A percentile compares a stretch with the other conserved stretches of the same genome.
Conservation (phyloP, 1,140 invertebrate species). For the Aphaenogaster ashmeadi region DNA sequence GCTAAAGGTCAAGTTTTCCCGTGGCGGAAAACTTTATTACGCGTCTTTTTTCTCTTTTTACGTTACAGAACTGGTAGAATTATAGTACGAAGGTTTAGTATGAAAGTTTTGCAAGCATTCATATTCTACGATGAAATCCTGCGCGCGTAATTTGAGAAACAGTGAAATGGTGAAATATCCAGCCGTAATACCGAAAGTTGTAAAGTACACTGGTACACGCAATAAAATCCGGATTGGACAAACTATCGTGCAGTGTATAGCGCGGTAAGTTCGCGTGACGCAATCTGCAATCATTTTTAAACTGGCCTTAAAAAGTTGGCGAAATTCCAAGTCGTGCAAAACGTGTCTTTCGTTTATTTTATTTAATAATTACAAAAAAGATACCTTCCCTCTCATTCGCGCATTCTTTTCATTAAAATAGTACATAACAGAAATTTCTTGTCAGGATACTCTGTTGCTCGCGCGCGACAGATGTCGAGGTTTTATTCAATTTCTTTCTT, state of each 20-base stretch:
- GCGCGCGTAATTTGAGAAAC: conserved; percentile 32
- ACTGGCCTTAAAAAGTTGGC: conserved; percentile 6
- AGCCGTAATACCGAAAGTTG: conserved; percentile 48
- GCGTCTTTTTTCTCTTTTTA: not conserved
- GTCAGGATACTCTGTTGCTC: not conserved
- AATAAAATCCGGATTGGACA: conserved; percentile 64
- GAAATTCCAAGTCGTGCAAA: conserved; percentile 16
- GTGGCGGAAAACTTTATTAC: too few relatives aligned
- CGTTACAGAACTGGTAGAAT: not conserved
- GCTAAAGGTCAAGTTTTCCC: conserved; percentile 23
- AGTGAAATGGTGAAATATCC: conserved; percentile 40
- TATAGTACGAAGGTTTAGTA: too few relatives aligned
- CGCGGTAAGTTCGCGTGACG: conserved; percentile 40
- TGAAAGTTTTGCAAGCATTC: conserved; percentile 28
- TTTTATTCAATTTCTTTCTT: conserved; percentile 30
- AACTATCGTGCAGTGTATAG: conserved; percentile 35
- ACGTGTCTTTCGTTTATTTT: not conserved
- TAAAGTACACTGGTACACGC: conserved; percentile 32
- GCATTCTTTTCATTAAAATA: not conserved
- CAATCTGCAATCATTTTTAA: conserved; percentile 30
- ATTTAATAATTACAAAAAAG: not conserved
- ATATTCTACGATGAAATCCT: conserved; percentile 38
- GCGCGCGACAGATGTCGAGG: not conserved
- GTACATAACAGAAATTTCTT: not conserved
- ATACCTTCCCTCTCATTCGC: not conserved